Conservation (phyloP, 35 echinoderm and acorn worm species). For the Ophioderma brevispina region DNA sequence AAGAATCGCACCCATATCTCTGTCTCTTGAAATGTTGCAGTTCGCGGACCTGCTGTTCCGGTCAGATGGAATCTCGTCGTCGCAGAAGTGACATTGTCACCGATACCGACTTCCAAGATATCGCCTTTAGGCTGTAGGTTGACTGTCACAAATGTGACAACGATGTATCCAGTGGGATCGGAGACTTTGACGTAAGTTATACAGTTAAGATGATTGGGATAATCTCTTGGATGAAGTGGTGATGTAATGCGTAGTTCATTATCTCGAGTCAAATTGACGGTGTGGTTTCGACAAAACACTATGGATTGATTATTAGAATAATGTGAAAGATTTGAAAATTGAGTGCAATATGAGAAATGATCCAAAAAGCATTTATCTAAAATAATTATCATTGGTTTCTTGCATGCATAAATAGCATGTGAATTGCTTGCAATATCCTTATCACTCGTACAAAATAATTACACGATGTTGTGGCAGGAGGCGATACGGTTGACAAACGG, state of each 20-base stretch:
- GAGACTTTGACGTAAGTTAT: background rate
- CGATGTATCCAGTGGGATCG: background rate
- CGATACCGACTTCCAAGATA: background rate
- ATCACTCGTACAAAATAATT: no score
- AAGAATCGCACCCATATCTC: background rate
- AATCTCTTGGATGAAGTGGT: background rate
- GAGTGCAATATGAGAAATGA: no score
- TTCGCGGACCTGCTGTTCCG: background rate
- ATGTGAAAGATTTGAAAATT: no score
- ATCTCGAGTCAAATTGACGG: background rate
- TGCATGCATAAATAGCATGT: no score
- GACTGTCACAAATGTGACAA: background rate
- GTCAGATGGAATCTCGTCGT: background rate
- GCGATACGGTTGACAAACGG: no score
- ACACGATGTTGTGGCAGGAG: no score
- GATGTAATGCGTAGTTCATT: background rate
- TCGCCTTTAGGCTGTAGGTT: background rate
- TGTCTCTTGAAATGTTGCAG: background rate
- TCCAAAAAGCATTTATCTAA: no score
- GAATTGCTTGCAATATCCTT: no score
- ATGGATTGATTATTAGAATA: no score
- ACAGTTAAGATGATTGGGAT: background rate
- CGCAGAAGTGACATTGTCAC: background rate
- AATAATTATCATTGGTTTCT: no score
- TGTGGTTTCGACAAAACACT: background rate